A percentile compares a stretch with the other conserved stretches of the same genome.
phyloP scores from a whole-genome alignment of 35 echinoderm and acorn worm genomes.

The Apostichopus californicus region DNA sequence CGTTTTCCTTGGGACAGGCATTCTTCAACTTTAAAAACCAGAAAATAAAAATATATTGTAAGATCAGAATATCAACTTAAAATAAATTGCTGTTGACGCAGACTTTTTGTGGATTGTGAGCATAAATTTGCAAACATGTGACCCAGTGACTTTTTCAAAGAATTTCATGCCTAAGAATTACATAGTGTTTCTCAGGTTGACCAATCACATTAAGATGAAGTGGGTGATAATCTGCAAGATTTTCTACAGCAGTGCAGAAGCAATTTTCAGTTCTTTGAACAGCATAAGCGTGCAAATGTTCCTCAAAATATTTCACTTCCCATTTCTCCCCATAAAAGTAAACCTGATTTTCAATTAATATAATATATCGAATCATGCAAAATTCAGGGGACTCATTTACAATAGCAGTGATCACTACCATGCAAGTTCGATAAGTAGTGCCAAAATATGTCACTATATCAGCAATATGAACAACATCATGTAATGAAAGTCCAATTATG shows the following conservation, averaged over 20 bases:
- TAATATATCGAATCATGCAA: slow-evolving; percentile 34
- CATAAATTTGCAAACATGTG: background rate
- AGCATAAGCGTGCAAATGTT: slow-evolving; percentile 53
- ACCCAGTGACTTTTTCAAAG: slow-evolving; percentile 39
- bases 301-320: slow-evolving; percentile 40
- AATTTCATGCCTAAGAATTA: slow-evolving; percentile 38
- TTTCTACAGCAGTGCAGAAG: slow-evolving; percentile 2
- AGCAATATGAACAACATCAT: slow-evolving; percentile 26
- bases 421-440: slow-evolving; percentile 3
- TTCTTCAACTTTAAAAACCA: too few species aligned
- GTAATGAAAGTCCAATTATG: slow-evolving; percentile 7
- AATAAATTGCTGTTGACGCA: too few species aligned
- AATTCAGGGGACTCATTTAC: slow-evolving; percentile 51
- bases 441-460: slow-evolving; percentile 34
- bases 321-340: slow-evolving; percentile 37
- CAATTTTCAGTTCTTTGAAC: background rate
- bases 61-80: too few species aligned
- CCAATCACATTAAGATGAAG: slow-evolving; percentile 45
- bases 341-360: slow-evolving; percentile 47
- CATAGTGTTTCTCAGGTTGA: background rate
- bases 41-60: too few species aligned
- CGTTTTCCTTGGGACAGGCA: background rate
- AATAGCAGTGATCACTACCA: slow-evolving; percentile 21
- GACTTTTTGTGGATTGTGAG: too few species aligned
- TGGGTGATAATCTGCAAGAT: slow-evolving; percentile 43